Conservation (phyloP, 2,888 invertebrate genomes). For the Conops quadrifasciatus region DNA sequence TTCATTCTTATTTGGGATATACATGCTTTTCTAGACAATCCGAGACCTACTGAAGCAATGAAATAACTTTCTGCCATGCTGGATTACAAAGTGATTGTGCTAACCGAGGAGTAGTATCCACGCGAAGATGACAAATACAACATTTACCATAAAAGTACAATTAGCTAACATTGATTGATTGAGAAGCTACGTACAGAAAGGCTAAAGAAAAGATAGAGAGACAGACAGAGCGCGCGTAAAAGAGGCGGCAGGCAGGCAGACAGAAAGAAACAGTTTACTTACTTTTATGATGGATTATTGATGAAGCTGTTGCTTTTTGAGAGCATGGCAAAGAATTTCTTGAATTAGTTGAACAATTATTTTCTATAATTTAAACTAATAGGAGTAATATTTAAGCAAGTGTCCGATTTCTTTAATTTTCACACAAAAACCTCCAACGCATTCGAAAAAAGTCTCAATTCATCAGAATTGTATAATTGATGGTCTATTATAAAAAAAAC, state of each 20-base stretch:
- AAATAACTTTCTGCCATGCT: not conserved
- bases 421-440: no score
- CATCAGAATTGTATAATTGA: no score
- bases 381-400: no score
- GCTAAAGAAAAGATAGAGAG: not conserved
- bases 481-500: no score
- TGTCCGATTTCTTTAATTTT: no score
- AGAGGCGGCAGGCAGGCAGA: slow-evolving; percentile 7
- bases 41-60: no score
- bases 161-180: slow-evolving; percentile 15
- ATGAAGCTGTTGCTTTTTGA: slow-evolving; percentile 34
- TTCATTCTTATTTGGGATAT: no score
- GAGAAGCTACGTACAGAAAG: not conserved
- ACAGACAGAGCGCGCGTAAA: not conserved
- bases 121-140: slow-evolving; percentile 15
- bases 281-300: slow-evolving; percentile 59
- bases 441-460: no score
- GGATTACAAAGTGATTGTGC: not conserved
- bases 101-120: not conserved
- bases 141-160: slow-evolving; percentile 24
- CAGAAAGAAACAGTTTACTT: slow-evolving; percentile 49
- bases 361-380: no score
- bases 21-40: no score
- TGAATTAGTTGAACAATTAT: not conserved
- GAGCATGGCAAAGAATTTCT: slow-evolving; percentile 19